These are phyloP conservation scores for Amphiura filiformis DNA, from an alignment of 35 echinoderm and acorn worm genomes.

Conservation along the genomic window DNA sequence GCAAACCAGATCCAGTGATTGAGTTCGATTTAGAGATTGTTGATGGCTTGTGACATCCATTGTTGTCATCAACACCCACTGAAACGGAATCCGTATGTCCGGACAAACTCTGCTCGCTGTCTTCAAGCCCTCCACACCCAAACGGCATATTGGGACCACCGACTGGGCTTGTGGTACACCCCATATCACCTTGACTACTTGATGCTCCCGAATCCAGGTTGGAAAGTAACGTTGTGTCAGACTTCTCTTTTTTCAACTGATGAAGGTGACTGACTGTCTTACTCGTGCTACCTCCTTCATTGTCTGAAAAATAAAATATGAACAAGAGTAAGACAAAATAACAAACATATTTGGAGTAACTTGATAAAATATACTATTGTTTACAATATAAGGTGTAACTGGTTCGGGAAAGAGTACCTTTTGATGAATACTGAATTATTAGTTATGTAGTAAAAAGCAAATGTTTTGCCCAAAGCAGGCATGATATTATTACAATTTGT, in stretches of 20 bases:
- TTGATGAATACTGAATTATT: no score
- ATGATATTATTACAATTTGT: no score
- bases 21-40: conserved; percentile 41
- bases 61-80: conserved; percentile 8
- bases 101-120: background rate
- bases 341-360: no score
- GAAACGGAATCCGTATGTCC: background rate
- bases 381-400: no score
- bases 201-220: background rate
- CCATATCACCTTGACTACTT: background rate
- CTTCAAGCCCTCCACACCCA: background rate
- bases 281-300: background rate
- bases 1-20: conserved; percentile 42
- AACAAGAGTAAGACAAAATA: background rate
- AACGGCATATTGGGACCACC: background rate
- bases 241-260: background rate
- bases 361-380: no score
- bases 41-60: background rate
- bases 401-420: no score
- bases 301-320: background rate
- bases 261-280: background rate
- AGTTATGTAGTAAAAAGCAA: no score
- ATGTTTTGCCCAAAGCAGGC: no score
- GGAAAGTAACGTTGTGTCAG: background rate
- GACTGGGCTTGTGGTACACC: background rate